Percentiles rank a stretch among this genome's conserved stretches.
Conservation (phyloP, 2,797 vertebrate genomes). For the Melanotaenia trifasciata region DNA sequence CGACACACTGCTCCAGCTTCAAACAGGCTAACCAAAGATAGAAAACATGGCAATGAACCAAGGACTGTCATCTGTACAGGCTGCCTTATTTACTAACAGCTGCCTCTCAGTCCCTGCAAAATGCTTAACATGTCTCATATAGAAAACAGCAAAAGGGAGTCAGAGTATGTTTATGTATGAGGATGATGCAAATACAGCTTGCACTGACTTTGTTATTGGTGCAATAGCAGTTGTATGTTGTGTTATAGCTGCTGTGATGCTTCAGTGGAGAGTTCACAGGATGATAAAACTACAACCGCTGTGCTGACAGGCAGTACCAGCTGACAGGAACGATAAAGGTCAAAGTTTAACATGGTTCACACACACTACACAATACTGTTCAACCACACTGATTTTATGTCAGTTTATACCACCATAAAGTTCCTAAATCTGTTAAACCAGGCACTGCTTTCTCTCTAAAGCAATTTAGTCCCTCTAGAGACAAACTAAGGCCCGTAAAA, state of each 20-base stretch:
- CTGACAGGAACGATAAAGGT: constrained; percentile 49
- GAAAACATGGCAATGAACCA: constrained; percentile 79
- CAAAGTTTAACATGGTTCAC: constrained; percentile 33
- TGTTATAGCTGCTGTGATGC: constrained; percentile 1
- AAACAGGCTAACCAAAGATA: constrained; percentile 82
- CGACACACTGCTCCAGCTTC: constrained; percentile 51
- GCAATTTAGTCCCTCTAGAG: constrained; percentile 34
- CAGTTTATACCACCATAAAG: constrained; percentile 22
- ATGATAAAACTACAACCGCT: constrained; percentile 16
- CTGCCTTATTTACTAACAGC: constrained; percentile 90
- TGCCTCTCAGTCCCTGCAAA: constrained; percentile 60
- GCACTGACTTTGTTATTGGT: background rate
- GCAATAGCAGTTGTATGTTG: constrained; percentile 2
- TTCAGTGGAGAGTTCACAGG: constrained; percentile 10
- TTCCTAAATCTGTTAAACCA: constrained; percentile 10
- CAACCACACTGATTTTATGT: constrained; percentile 14
- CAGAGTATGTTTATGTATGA: constrained; percentile 30
- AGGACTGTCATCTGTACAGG: constrained; percentile 75
- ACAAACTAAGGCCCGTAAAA: constrained; percentile 46
- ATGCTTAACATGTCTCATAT: constrained; percentile 37
- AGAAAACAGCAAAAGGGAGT: constrained; percentile 30
- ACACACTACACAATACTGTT: constrained; percentile 19
- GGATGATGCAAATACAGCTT: background rate
- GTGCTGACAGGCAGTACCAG: constrained; percentile 38
- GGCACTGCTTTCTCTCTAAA: constrained; percentile 32